Conservation (phyloP, 2,797 vertebrate genomes). For the Antennarius maculatus region DNA sequence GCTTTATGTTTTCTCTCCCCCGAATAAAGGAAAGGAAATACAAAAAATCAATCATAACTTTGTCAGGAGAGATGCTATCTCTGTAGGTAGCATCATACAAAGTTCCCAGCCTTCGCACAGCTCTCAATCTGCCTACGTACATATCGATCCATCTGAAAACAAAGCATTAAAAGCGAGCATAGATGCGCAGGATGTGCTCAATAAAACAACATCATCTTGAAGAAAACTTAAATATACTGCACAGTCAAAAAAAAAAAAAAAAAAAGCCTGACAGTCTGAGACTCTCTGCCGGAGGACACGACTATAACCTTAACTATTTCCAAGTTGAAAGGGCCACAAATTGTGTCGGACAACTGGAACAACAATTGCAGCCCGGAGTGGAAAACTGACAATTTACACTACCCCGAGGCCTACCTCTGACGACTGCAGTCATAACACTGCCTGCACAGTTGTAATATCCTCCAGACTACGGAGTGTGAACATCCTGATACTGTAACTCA, state of each 20-base stretch:
- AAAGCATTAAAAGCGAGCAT: background rate
- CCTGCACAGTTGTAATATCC: conserved; percentile 39
- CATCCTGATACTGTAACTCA: conserved; percentile 20
- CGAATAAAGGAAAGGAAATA: background rate
- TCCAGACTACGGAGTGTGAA: conserved; percentile 40
- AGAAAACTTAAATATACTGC: conserved; percentile 3
- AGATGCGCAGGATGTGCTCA: background rate
- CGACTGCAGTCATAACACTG: conserved; percentile 56
- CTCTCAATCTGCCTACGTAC: background rate
- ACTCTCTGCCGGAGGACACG: conserved; percentile 33
- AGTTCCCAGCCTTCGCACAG: conserved; percentile 6
- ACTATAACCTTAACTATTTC: conserved; percentile 60
- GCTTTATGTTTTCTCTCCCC: conserved; percentile 16
- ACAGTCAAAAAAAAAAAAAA: no score
- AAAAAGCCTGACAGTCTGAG: conserved; percentile 29
- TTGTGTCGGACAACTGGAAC: conserved; percentile 75
- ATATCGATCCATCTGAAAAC: no score
- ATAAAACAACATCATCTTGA: conserved; percentile 12
- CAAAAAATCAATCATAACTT: conserved; percentile 30
- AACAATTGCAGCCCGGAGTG: conserved; percentile 59
- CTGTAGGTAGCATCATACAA: conserved; percentile 27
- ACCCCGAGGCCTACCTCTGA: conserved; percentile 53
- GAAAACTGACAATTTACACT: conserved; percentile 62
- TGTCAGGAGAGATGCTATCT: conserved; percentile 12
- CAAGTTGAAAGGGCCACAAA: conserved; percentile 75